Conservation (phyloP, 2,888 invertebrate species). For the Ametastegia equiseti region DNA sequence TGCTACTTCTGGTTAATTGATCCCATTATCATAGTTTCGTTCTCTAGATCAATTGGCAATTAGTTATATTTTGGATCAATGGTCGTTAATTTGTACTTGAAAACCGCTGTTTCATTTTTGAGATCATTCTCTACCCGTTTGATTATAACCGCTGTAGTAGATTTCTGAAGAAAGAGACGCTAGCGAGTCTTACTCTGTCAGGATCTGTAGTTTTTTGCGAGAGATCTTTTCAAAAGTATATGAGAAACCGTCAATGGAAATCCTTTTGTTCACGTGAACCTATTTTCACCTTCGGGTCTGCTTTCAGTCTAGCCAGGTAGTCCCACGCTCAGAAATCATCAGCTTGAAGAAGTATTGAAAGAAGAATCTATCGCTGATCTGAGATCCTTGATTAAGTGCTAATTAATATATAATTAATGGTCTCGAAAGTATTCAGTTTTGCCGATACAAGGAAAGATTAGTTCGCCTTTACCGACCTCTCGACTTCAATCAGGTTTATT, state of each 20-base stretch:
- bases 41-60: not conserved
- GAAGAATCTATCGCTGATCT: not conserved
- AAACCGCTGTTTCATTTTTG: not conserved
- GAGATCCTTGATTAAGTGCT: slow-evolving; percentile 15
- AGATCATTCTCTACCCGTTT: not conserved
- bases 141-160: not conserved
- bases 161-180: not conserved
- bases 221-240: not conserved
- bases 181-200: not conserved
- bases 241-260: not conserved
- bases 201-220: not conserved
- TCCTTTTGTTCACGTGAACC: slow-evolving; percentile 47
- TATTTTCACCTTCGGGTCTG: slow-evolving; percentile 54
- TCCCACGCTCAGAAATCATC: not conserved
- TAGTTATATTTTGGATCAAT: not conserved
- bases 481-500: not conserved
- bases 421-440: not conserved
- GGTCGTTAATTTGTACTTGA: not conserved
- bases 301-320: slow-evolving; percentile 25
- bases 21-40: not conserved
- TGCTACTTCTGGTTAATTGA: no score
- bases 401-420: slow-evolving; percentile 40
- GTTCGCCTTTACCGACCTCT: not conserved
- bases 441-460: not conserved
- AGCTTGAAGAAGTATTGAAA: not conserved